Evolutionary conservation across 2,797 vertebrate species (phyloP).

Genomic region (Ambastaia sidthimunki): DNA sequence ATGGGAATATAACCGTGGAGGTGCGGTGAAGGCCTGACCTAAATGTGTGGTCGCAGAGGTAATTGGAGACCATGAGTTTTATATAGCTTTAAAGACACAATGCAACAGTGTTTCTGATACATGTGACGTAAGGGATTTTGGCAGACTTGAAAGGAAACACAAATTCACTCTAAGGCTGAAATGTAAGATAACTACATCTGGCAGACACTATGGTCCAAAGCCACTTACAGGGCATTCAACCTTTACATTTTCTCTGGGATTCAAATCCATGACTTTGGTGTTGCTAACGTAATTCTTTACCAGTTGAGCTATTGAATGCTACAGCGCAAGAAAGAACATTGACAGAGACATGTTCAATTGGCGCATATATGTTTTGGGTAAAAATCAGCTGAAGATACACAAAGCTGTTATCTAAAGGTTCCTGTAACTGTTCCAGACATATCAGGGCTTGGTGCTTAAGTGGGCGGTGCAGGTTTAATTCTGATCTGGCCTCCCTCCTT

Average conservation of each 20-base stretch:
- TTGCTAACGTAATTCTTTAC: neutral
- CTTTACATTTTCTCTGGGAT: neutral
- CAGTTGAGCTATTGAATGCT: neutral
- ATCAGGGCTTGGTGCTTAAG: too few relatives aligned
- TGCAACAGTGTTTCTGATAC: constrained; percentile 32
- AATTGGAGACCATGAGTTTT: constrained; percentile 49
- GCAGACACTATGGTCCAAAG: neutral
- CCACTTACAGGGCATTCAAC: neutral
- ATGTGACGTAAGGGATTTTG: constrained; percentile 25
- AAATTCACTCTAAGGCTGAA: constrained; percentile 18
- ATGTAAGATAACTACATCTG: neutral
- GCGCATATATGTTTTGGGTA: too few relatives aligned
- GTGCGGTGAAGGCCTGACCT: constrained; percentile 54
- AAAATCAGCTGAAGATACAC: too few relatives aligned
- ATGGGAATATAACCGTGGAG: constrained; percentile 49
- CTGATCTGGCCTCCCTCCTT: neutral
- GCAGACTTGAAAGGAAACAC: constrained; percentile 19
- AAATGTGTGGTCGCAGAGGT: constrained; percentile 56
- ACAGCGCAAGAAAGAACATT: too few relatives aligned
- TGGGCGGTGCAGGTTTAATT: too few relatives aligned
- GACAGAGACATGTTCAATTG: too few relatives aligned
- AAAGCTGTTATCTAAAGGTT: too few relatives aligned
- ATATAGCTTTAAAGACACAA: constrained; percentile 53
- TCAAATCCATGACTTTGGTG: neutral
- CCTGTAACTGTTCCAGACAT: too few relatives aligned